phyloP scores from a whole-genome alignment of 2,888 invertebrate genomes.

The Eilema sororculum region DNA sequence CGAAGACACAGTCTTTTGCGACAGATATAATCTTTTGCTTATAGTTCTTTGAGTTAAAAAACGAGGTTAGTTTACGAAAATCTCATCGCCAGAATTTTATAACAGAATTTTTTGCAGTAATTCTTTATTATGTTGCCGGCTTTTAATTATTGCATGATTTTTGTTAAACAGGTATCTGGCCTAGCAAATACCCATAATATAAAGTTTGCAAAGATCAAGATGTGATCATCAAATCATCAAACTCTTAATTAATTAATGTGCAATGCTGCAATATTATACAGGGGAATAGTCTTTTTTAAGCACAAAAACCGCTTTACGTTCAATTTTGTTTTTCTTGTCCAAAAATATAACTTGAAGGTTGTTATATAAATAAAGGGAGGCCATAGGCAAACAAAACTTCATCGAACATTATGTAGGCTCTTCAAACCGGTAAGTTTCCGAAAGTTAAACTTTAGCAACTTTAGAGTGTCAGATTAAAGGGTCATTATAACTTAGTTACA shows the following conservation, averaged over 20 bases:
- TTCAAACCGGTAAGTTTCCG: background rate
- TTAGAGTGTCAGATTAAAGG: background rate
- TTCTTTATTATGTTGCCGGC: too few relatives aligned
- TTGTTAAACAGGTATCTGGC: too few relatives aligned
- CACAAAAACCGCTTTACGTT: background rate
- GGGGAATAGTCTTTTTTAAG: background rate
- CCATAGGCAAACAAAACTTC: background rate
- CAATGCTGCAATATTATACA: too few relatives aligned
- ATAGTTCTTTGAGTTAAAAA: too few relatives aligned
- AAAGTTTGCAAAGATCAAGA: too few relatives aligned
- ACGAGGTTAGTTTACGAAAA: too few relatives aligned
- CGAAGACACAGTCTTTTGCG: background rate
- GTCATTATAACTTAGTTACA: background rate
- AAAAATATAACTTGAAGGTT: background rate
- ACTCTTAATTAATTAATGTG: too few relatives aligned
- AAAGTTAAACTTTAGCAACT: background rate
- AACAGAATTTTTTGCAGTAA: too few relatives aligned
- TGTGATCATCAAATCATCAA: too few relatives aligned
- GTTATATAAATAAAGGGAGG: background rate
- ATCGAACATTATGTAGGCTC: background rate
- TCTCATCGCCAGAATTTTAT: too few relatives aligned
- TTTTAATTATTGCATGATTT: too few relatives aligned
- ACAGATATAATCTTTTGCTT: background rate
- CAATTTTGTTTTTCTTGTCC: background rate
- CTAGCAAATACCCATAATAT: too few relatives aligned